phyloP scores from a whole-genome alignment of 2,113 vertebrate genomes.

The Anguilla japonica region DNA sequence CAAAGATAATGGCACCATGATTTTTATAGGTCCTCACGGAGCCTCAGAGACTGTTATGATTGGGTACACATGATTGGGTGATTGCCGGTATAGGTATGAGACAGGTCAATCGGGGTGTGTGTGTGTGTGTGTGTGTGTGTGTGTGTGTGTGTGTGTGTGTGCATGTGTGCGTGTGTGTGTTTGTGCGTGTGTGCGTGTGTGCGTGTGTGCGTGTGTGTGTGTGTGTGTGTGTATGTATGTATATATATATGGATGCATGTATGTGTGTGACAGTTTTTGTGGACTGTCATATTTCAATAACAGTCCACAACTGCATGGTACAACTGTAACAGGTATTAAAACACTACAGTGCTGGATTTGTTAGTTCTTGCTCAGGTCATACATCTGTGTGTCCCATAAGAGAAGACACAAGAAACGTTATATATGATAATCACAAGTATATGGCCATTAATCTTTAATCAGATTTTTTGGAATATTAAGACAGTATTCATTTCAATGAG shows the following conservation, averaged over 20 bases:
- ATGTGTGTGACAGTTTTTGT: constrained; percentile 32
- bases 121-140: neutral
- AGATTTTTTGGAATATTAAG: neutral
- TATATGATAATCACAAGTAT: neutral
- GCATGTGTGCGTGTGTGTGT: neutral
- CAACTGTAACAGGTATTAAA: too few relatives aligned
- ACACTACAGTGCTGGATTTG: too few relatives aligned
- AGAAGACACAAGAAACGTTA: neutral
- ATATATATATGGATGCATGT: neutral
- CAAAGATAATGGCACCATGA: neutral
- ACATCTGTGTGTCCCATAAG: neutral
- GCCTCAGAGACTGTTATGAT: neutral
- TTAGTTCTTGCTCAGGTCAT: too few relatives aligned
- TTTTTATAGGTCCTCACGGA: neutral
- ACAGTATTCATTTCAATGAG: neutral
- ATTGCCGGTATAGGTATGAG: neutral
- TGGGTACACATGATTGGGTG: neutral
- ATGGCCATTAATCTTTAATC: neutral
- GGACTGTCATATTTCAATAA: too few relatives aligned
- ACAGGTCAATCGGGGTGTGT: neutral
- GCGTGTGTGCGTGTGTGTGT: neutral
- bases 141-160: neutral
- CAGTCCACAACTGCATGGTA: too few relatives aligned
- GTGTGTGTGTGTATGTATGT: neutral
- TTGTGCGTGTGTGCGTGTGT: neutral